Conservation (phyloP, 2,113 vertebrate genomes). For the Cinclus mexicanus region DNA sequence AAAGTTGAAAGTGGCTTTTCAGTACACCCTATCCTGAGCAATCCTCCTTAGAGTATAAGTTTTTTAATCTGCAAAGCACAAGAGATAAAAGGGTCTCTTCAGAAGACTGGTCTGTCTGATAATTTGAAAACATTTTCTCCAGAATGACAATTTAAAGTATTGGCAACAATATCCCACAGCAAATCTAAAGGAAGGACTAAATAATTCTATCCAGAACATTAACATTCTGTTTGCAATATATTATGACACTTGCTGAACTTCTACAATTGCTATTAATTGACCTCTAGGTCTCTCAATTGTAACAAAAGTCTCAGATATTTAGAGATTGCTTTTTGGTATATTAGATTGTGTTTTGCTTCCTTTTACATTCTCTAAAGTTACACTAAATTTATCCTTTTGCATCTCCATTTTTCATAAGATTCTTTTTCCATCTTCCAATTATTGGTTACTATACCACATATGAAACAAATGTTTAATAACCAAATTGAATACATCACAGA, state of each 20-base stretch:
- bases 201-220: neutral
- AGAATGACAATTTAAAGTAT: constrained; percentile 1
- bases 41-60: neutral
- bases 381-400: neutral
- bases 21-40: neutral
- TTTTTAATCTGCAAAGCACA: constrained; percentile 34
- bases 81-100: constrained; percentile 19
- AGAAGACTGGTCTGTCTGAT: neutral
- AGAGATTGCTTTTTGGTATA: neutral
- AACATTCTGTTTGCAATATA: neutral
- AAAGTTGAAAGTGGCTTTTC: constrained; percentile 44
- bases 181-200: constrained; percentile 4
- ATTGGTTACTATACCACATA: neutral
- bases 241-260: neutral
- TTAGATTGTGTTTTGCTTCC: neutral
- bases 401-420: neutral
- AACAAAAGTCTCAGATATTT: neutral
- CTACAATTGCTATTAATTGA: constrained; percentile 4
- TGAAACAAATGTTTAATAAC: neutral
- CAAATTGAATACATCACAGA: neutral
- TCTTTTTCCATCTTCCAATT: neutral
- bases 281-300: neutral
- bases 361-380: neutral
- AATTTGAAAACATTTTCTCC: constrained; percentile 12
- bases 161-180: neutral